Base-by-base conservation (phyloP, 2,113 vertebrate genomes). In the Eonycteris spelaea region DNA sequence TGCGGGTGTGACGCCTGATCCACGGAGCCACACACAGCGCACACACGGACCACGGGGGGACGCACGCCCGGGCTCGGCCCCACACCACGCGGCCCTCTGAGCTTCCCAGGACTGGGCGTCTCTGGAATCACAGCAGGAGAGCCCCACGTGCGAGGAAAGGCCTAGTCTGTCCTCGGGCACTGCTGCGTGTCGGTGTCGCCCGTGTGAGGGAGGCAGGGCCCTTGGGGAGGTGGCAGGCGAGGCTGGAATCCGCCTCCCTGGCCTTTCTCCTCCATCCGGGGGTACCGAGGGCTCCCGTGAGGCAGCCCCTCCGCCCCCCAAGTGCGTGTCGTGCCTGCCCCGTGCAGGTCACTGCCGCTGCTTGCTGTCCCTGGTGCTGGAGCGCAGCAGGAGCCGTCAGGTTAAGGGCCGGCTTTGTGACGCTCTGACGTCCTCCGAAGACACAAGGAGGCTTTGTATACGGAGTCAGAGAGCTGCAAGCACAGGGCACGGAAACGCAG, bases 131-230 rank as follows among this genome's bases (percentile, higher is more conserved):
- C 6, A 24, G 53, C 57, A n/a, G 74, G 53, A 70, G 5, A 22
- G 22, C 40, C 16, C 0, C 30, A 21, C 3, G 2, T 7, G 45
- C 13, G 0, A 11, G n/a, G 30, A 26, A n/a, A 0, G 28, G 22
- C 8, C 2, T 5, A 30, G 35, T 4, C 18, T 0, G 2, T 19
- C 55, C 1, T 0, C 15, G 0, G n/a, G 45, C 30, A 2, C 75
- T 5, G 26, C 14, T 16, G 4, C n/a, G 24, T 35, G 7, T 28
- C 0, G 38, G 35, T 55, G 15, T 75, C 2, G 4, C 14, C 1
- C 1, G 5, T 0, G 11, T 26, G 57, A 15, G 79, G 79, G 78
- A 22, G 1, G 0, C 5, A 0, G 26, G 8, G 7, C 45, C 35
- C 30, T 45, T 0, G 2, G 9, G 3, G 14, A 26, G 59, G 15